Evolutionary conservation across 2,888 invertebrate genomes (phyloP).

Genomic region (Drosophila merina): DNA sequence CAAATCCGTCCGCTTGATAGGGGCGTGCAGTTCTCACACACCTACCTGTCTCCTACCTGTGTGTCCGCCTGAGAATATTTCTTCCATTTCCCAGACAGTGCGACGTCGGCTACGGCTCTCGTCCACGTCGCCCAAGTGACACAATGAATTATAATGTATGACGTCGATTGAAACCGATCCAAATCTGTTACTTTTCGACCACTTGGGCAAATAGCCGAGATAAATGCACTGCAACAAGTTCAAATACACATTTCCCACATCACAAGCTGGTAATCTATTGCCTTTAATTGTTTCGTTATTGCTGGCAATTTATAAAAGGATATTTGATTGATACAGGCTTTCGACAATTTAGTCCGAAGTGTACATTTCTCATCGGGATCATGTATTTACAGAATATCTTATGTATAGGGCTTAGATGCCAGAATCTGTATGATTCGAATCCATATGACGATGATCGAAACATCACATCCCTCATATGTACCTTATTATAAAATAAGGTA

Average conservation of each 20-base stretch:
- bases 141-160: constrained; percentile 64
- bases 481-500: too few species aligned
- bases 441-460: too few species aligned
- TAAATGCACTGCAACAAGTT: constrained; percentile 35
- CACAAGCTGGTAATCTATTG: constrained; percentile 48
- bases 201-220: constrained; percentile 38
- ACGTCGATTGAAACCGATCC: constrained; percentile 51
- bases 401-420: constrained; percentile 23
- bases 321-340: constrained; percentile 5
- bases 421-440: too few species aligned
- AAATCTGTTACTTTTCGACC: constrained; percentile 42
- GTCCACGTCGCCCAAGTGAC: constrained; percentile 54
- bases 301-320: constrained; percentile 62
- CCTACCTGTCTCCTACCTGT: constrained; percentile 60
- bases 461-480: too few species aligned
- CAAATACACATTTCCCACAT: constrained; percentile 63
- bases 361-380: not conserved
- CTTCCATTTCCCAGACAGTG: constrained; percentile 65
- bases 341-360: constrained; percentile 46
- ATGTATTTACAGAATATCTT: not conserved
- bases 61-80: constrained; percentile 76
- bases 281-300: constrained; percentile 56
- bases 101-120: constrained; percentile 48
- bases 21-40: constrained; percentile 82
- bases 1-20: constrained; percentile 80